Evolutionary conservation across 2,888 invertebrate genomes (phyloP).

Genomic region (Petrophora chlorosata): DNA sequence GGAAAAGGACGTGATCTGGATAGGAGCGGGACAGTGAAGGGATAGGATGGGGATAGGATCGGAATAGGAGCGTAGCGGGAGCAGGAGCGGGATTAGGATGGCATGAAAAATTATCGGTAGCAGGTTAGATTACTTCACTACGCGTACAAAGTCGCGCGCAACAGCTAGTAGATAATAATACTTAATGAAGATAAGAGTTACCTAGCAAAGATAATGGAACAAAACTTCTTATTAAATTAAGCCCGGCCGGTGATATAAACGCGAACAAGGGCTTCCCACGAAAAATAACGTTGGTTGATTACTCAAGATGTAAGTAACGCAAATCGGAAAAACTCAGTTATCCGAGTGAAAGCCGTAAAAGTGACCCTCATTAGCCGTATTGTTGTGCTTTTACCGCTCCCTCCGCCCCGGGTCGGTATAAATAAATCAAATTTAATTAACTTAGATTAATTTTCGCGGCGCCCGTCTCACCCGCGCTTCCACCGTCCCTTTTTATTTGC

Average conservation of each 20-base stretch:
- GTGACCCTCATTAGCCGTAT: slow-evolving; percentile 78
- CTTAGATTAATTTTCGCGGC: slow-evolving; percentile 82
- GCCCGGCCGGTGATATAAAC: slow-evolving; percentile 14
- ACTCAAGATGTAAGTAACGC: slow-evolving; percentile 58
- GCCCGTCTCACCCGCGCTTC: slow-evolving; percentile 54
- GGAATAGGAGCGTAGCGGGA: too few species aligned
- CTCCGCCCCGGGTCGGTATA: slow-evolving; percentile 66
- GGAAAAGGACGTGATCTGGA: too few species aligned
- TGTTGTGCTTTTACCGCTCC: slow-evolving; percentile 78
- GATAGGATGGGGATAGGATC: too few species aligned
- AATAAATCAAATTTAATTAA: slow-evolving; percentile 84
- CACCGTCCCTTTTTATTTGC: slow-evolving; percentile 75
- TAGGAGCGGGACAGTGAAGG: too few species aligned
- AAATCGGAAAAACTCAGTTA: slow-evolving; percentile 75
- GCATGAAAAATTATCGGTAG: too few species aligned
- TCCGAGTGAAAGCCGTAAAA: slow-evolving; percentile 74
- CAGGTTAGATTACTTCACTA: too few species aligned
- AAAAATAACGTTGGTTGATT: slow-evolving; percentile 57
- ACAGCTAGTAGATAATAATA: too few species aligned
- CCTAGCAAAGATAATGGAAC: too few species aligned
- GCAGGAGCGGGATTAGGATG: too few species aligned
- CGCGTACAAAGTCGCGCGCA: too few species aligned
- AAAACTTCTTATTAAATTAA: slow-evolving; percentile 1
- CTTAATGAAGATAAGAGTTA: too few species aligned
- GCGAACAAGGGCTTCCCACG: slow-evolving; percentile 43